phyloP scores from a whole-genome alignment of 2,113 vertebrate species.

The Colius striatus region DNA sequence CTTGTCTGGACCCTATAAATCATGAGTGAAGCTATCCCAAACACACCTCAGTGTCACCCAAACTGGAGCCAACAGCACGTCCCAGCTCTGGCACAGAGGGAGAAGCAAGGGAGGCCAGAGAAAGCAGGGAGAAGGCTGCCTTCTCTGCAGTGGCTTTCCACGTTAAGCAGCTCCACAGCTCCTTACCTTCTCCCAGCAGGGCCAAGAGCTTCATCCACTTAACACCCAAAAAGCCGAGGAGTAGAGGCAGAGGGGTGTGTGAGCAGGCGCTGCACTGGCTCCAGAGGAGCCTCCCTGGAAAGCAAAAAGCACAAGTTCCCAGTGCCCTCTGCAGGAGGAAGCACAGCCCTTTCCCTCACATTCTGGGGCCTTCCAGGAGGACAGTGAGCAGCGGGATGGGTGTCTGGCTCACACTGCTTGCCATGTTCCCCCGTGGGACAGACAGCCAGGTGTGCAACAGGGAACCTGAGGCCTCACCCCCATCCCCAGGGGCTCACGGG shows the following conservation, averaged over 20 bases:
- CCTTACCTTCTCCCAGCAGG: not conserved
- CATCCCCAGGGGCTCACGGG: not conserved
- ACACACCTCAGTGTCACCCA: not conserved
- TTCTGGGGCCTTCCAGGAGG: not conserved
- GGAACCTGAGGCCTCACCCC: rapidly evolving
- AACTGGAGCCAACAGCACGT: rapidly evolving
- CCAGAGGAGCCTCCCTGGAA: not conserved
- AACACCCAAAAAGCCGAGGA: rapidly evolving
- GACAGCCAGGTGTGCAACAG: rapidly evolving
- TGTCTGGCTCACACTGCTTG: not conserved
- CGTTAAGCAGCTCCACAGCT: rapidly evolving
- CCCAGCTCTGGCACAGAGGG: rapidly evolving
- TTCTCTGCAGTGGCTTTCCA: not conserved
- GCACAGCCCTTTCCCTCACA: not conserved
- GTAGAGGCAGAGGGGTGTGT: not conserved
- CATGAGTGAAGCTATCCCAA: not conserved
- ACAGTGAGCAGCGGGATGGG: not conserved
- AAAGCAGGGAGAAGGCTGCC: not conserved
- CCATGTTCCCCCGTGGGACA: not conserved
- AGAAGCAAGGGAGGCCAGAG: not conserved
- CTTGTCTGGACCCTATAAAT: not conserved
- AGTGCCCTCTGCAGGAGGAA: constrained; percentile 69
- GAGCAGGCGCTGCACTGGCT: rapidly evolving
- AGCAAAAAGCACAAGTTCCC: constrained; percentile 27
- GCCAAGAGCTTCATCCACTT: not conserved